A percentile compares a stretch with the other conserved stretches of the same genome.
Evolutionary conservation across 2,888 invertebrate species (phyloP).

Genomic region (Iphiclides podalirius): DNA sequence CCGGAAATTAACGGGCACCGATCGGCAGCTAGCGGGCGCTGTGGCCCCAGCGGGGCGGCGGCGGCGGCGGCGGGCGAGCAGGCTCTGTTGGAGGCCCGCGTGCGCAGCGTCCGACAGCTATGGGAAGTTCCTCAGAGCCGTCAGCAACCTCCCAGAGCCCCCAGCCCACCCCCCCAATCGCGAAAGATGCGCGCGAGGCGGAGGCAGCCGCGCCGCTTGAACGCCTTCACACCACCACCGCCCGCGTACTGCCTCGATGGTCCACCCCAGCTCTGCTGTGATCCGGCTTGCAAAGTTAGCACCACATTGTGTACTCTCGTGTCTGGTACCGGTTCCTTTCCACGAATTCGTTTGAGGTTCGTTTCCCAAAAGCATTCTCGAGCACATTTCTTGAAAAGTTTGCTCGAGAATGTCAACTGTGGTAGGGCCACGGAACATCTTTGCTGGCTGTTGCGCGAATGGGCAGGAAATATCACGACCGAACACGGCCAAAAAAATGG

Average conservation of each 20-base stretch:
- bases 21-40: constrained; percentile 79
- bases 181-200: constrained; percentile 66
- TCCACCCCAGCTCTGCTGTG: constrained; percentile 62
- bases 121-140: constrained; percentile 45
- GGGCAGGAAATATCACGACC: too few relatives aligned
- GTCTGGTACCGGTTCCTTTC: too few relatives aligned
- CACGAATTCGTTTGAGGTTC: too few relatives aligned
- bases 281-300: constrained; percentile 56
- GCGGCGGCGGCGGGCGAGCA: constrained; percentile 44
- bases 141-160: constrained; percentile 36
- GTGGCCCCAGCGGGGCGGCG: constrained; percentile 59
- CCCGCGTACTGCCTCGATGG: constrained; percentile 60
- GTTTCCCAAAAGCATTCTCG: too few relatives aligned
- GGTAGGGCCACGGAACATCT: too few relatives aligned
- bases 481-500: too few relatives aligned
- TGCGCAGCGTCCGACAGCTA: constrained; percentile 48
- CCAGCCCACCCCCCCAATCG: constrained; percentile 52
- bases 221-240: constrained; percentile 52
- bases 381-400: too few relatives aligned
- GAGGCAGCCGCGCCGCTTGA: constrained; percentile 56
- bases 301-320: too few relatives aligned
- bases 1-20: constrained; percentile 64
- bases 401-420: too few relatives aligned
- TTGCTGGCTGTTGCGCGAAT: too few relatives aligned
- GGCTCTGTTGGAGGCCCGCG: constrained; percentile 57